These are phyloP conservation scores for Monochamus saltuarius DNA, from an alignment of 1,140 invertebrate species.

Conservation along the genomic window DNA sequence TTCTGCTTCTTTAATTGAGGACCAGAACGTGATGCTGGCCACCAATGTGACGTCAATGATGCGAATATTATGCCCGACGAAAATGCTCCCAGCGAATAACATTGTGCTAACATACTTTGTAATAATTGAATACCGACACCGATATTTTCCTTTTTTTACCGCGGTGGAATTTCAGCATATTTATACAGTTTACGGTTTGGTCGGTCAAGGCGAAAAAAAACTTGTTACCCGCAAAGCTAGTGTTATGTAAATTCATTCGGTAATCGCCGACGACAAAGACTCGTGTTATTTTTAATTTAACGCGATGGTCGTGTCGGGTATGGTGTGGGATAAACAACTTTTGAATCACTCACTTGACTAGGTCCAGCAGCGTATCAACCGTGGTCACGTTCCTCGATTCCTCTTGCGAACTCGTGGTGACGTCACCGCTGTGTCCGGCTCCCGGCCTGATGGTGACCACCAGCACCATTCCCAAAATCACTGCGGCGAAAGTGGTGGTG, in stretches of 20 bases:
- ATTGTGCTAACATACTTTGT: too few relatives aligned
- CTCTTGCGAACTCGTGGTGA: slow-evolving; percentile 22
- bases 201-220: background rate
- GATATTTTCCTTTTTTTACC: too few relatives aligned
- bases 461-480: slow-evolving; percentile 71
- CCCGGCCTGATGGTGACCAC: slow-evolving; percentile 73
- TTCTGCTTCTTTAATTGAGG: too few relatives aligned
- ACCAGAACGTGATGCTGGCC: too few relatives aligned
- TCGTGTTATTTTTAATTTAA: background rate
- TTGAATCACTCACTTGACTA: slow-evolving; percentile 60
- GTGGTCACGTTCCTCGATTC: slow-evolving; percentile 65
- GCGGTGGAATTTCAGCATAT: too few relatives aligned
- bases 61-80: too few relatives aligned
- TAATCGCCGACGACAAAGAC: too few relatives aligned
- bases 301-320: too few relatives aligned
- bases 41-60: too few relatives aligned
- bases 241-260: background rate
- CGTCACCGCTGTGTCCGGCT: slow-evolving; percentile 40
- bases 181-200: too few relatives aligned
- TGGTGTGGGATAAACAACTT: background rate
- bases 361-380: slow-evolving; percentile 81
- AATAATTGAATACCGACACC: too few relatives aligned
- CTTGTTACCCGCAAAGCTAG: background rate
- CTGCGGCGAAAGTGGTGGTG: slow-evolving; percentile 73
- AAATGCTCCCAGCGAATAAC: too few relatives aligned